Percentiles rank a stretch among this genome's conserved stretches.
Conservation (phyloP, 1,140 invertebrate genomes). For the Hylaeus volcanicus region DNA sequence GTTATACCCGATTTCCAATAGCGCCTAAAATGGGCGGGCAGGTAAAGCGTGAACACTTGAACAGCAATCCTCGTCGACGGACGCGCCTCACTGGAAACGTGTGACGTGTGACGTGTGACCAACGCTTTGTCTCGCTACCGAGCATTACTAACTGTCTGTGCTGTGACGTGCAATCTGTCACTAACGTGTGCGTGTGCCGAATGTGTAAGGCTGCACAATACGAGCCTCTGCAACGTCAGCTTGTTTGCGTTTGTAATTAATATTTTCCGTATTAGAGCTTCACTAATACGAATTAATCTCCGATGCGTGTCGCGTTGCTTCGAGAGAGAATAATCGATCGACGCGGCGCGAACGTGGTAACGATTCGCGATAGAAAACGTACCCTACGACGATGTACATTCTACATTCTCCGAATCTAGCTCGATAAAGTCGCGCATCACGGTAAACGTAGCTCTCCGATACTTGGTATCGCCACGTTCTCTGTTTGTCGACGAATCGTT, state of each 20-base stretch:
- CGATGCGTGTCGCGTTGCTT: not conserved
- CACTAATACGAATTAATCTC: conserved; percentile 33
- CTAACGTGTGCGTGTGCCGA: not conserved
- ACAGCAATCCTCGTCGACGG: too few species aligned
- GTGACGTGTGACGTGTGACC: too few species aligned
- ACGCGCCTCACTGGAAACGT: too few species aligned
- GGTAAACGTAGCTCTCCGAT: not conserved
- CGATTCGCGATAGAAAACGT: too few species aligned
- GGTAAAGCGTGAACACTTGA: too few species aligned
- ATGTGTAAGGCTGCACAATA: not conserved
- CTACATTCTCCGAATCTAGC: too few species aligned
- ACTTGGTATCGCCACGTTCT: not conserved
- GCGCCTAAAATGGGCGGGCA: too few species aligned
- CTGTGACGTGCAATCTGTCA: not conserved
- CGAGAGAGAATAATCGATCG: not conserved
- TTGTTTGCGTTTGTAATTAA: conserved; percentile 44
- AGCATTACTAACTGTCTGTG: conserved; percentile 5
- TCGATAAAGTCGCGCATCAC: too few species aligned
- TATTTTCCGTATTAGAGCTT: conserved; percentile 32
- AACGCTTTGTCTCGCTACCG: not conserved
- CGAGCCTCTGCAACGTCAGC: not conserved
- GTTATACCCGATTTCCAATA: too few species aligned
- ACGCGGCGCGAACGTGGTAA: not conserved
- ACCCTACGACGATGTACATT: too few species aligned
- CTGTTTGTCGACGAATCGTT: not conserved